Evolutionary conservation across 2,797 vertebrate species (phyloP), one percentile per base, ranked within the genome.

Genomic region (Danio kyathit): DNA sequence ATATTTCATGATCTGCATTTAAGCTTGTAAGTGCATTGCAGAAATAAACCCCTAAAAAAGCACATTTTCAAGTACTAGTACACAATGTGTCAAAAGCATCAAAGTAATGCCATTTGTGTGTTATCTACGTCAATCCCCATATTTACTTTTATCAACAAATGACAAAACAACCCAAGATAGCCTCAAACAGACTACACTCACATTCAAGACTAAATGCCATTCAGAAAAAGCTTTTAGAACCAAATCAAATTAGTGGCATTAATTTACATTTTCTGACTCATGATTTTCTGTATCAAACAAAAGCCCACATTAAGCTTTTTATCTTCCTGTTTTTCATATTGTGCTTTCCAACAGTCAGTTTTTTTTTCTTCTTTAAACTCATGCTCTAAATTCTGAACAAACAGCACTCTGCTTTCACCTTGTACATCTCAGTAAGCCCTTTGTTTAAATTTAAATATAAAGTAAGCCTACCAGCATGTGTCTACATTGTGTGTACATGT

Each of bases 401-500:
- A 29, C 74, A 54, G 41, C 14, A 57, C 51, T 29, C 13, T 46
- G n/a, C 12, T 11, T 76, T 54, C 61, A 59, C 13, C 52, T 21
- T 12, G 14, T 19, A 69, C 43, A 60, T 54, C 16, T 59, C 21
- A 21, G 21, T 59, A 11, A 19, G 12, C 5, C n/a, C 7, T 12
- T 9, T 70, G 71, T 46, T 71, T n/a, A 38, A n/a, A 54, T 16
- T 40, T 10, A 52, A 70, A 81, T 46, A 49, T 21, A 54, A 76
- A 73, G 10, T 21, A 59, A 14, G 1, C 51, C 11, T n/a, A 57
- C 71, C 14, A 73, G 74, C 40, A 44, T 54, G 17, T 60, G 17
- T 60, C 64, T 74, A 70, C n/a, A 71, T 65, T 61, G 74, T 75
- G 64, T 29, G 67, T 74, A 69, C 41, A 14, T 54, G 51, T 57